phyloP scores from a whole-genome alignment of 2,797 vertebrate species.

The Girardinus metallicus region DNA sequence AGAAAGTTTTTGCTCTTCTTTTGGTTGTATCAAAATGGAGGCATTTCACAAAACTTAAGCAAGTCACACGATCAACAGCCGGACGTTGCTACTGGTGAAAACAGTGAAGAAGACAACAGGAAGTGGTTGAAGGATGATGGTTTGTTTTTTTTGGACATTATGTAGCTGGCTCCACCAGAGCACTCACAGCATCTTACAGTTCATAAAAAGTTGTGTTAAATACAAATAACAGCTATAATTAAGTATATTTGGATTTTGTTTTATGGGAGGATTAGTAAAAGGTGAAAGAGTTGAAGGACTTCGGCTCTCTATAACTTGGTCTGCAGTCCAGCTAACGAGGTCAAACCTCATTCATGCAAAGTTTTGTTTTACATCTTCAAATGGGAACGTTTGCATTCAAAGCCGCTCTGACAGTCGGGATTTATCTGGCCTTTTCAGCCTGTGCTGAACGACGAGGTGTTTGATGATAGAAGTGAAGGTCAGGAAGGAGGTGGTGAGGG shows the following conservation, averaged over 20 bases:
- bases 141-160: no score
- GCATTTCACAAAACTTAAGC: no score
- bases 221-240: not conserved
- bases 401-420: conserved; percentile 17
- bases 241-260: not conserved
- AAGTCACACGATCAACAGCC: no score
- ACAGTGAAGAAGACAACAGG: no score
- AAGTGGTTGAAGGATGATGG: no score
- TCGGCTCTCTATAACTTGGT: not conserved
- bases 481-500: conserved; percentile 50
- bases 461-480: conserved; percentile 73
- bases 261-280: not conserved
- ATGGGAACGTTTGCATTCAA: not conserved
- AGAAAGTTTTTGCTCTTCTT: no score
- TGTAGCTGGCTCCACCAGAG: no score
- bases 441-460: conserved; percentile 79
- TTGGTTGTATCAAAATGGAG: no score
- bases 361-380: not conserved
- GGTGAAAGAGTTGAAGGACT: not conserved
- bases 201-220: no score
- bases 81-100: no score
- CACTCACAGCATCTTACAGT: no score
- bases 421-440: conserved; percentile 79
- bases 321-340: not conserved
- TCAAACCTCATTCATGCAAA: not conserved